A percentile compares a stretch with the other conserved stretches of the same genome.
Conservation (phyloP, 2,888 invertebrate genomes). For the Hyalella azteca region DNA sequence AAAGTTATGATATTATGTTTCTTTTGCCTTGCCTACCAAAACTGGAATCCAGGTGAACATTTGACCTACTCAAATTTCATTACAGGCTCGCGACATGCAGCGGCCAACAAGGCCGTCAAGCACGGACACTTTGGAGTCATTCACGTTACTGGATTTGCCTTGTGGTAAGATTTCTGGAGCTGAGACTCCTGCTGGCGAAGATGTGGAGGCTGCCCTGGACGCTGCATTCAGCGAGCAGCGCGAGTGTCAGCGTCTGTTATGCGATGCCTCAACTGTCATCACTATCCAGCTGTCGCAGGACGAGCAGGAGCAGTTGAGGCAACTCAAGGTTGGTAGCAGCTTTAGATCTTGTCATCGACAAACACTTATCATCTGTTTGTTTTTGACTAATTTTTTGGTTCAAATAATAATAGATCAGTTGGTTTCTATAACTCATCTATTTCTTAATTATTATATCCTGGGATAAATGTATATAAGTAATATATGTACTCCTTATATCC, state of each 20-base stretch:
- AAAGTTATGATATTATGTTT: no score
- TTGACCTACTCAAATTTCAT: no score
- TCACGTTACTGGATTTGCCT: background rate
- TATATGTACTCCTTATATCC: no score
- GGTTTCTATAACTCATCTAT: no score
- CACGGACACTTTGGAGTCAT: background rate
- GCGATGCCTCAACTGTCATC: slow-evolving; percentile 65
- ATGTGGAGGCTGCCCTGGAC: background rate
- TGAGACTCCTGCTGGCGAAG: background rate
- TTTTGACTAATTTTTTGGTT: no score
- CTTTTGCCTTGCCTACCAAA: no score
- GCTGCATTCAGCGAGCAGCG: background rate
- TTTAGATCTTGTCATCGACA: no score
- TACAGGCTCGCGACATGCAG: background rate
- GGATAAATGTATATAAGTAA: no score
- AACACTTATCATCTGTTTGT: no score
- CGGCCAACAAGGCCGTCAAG: background rate
- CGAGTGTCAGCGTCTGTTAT: slow-evolving; percentile 40
- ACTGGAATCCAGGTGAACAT: no score
- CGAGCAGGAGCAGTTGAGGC: slow-evolving; percentile 54
- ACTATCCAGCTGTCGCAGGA: slow-evolving; percentile 68
- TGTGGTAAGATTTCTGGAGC: background rate
- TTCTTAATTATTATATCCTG: no score
- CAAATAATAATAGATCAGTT: no score
- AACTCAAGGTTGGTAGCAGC: slow-evolving; percentile 56